These are phyloP conservation scores for Emmelina monodactyla DNA, from an alignment of 2,888 invertebrate species.

Conservation along the genomic window DNA sequence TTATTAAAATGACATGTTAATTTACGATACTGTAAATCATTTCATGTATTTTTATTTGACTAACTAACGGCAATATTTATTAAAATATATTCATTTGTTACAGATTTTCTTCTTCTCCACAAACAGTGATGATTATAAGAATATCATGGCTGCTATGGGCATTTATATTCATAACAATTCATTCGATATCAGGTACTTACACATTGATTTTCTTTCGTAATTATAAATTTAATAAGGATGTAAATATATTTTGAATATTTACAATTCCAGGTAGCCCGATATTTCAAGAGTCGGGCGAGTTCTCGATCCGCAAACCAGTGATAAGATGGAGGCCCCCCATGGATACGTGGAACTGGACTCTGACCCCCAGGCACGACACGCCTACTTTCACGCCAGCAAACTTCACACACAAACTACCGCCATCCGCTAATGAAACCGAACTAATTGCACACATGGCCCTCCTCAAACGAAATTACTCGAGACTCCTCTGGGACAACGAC, in stretches of 20 bases:
- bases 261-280: slow-evolving; percentile 47
- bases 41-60: no score
- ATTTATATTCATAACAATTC: slow-evolving; percentile 23
- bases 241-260: slow-evolving; percentile 10
- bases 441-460: slow-evolving; percentile 50
- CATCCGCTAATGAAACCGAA: slow-evolving; percentile 56
- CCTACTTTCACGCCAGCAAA: slow-evolving; percentile 53
- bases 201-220: not conserved
- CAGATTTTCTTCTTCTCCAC: slow-evolving; percentile 30
- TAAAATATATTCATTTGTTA: slow-evolving; percentile 26
- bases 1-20: no score
- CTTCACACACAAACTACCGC: slow-evolving; percentile 56
- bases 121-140: slow-evolving; percentile 49
- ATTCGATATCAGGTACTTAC: slow-evolving; percentile 37
- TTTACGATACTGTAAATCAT: no score
- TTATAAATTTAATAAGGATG: slow-evolving; percentile 4
- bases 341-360: slow-evolving; percentile 56
- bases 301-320: slow-evolving; percentile 37
- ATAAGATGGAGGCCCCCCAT: slow-evolving; percentile 57
- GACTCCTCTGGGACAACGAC: slow-evolving; percentile 78
- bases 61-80: no score
- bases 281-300: slow-evolving; percentile 36
- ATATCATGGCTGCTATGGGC: slow-evolving; percentile 44
- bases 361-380: slow-evolving; percentile 39
- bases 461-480: slow-evolving; percentile 50